phyloP scores from a whole-genome alignment of 1,140 invertebrate genomes.

The Brachionus angularis region DNA sequence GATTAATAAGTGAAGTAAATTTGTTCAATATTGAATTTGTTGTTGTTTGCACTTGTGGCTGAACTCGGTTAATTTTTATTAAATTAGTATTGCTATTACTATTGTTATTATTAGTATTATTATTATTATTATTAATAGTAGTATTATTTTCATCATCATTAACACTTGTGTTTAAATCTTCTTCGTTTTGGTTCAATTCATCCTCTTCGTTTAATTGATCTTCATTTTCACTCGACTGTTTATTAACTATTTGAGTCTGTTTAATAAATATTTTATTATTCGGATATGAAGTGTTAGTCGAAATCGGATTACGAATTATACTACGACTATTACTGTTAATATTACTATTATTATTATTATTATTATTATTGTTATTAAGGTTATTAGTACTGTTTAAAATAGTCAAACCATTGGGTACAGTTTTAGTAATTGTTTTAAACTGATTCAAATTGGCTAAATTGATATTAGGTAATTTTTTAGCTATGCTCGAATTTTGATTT shows the following conservation, averaged over 20 bases:
- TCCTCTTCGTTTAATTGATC: constrained; percentile 36
- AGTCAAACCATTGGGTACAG: not conserved
- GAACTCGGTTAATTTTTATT: no score
- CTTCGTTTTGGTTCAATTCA: not conserved
- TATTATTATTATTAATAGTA: not conserved
- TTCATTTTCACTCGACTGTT: not conserved
- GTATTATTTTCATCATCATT: not conserved
- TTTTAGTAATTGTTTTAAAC: constrained; percentile 25
- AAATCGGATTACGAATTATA: constrained; percentile 1
- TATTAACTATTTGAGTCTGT: not conserved
- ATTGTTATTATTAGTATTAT: not conserved
- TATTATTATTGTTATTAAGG: no score
- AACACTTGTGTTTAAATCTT: not conserved
- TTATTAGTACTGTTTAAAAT: constrained; percentile 25
- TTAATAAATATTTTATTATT: constrained; percentile 11
- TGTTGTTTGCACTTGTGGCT: no score
- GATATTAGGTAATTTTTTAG: constrained; percentile 20
- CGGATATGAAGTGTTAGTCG: not conserved
- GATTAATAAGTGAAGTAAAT: no score
- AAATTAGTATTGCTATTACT: no score
- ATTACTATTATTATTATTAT: no score
- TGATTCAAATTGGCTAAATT: constrained; percentile 22
- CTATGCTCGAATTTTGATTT: no score
- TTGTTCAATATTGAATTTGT: no score
- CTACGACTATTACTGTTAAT: not conserved